Base-by-base conservation (phyloP, 2,888 invertebrate species). In the Malthinus seriepunctatus region DNA sequence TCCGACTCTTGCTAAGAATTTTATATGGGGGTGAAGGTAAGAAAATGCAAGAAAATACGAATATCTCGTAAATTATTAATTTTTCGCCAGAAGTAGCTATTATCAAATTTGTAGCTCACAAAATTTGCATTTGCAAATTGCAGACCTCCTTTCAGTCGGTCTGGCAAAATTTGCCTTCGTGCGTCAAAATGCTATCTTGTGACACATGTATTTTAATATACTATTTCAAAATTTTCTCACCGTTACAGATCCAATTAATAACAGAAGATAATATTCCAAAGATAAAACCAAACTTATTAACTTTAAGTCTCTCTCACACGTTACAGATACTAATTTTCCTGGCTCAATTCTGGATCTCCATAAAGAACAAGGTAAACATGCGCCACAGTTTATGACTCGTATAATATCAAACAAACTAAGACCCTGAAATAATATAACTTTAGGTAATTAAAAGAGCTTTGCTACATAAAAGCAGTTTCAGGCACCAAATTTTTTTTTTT, bases 251-350 rank as follows among this genome's bases (percentile, higher is more conserved):
- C 78, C 78, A 10, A 74, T 52, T 1, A 77, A 37, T 4, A 79
- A 64, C 31, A 77, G 69, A 10, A 71, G 51, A 55, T 77, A 77
- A 62, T 76, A 77, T 63, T 78, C 75, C 3, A 74, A 54, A 1
- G 76, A 76, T n/a, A 78, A 60, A 4, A 76, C 73, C 11, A 76
- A 63, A 55, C 72, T 72, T 46, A 78, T 73, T 23, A 79, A 63
- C 67, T 76, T 77, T 23, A 74, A 67, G 58, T 79, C 79, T 50
- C 79, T 66, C 65, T 77, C 75, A 39, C 67, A 64, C 67, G 73
- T 71, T 31, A 74, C 71, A 8, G 69, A 63, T 7, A 76, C 64
- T 3, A 75, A 39, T 59, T 69, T 71, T 10, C 69, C 71, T 32
- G 64, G 63, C 64, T 72, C 70, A 32, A 72, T 61, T 37, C 74